Conservation (phyloP, 2,113 vertebrate genomes). For the Aix galericulata region DNA sequence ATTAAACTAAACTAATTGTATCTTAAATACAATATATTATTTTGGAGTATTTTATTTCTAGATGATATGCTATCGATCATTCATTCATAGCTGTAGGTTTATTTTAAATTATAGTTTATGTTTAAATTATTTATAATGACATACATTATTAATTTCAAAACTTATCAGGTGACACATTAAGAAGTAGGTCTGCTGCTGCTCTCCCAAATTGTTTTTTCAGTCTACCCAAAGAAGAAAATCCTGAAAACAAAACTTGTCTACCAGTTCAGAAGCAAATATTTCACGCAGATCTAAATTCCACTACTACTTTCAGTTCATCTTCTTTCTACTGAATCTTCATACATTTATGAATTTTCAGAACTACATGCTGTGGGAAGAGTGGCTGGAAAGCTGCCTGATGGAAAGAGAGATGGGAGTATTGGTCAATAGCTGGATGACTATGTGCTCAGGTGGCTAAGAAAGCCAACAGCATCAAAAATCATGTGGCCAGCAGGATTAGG, state of each 20-base stretch:
- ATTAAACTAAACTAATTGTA: neutral
- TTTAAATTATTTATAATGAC: constrained; percentile 23
- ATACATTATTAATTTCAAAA: constrained; percentile 21
- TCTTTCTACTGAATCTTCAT: neutral
- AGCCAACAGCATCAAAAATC: too few species aligned
- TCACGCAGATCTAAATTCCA: neutral
- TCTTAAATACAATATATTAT: neutral
- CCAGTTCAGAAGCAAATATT: neutral
- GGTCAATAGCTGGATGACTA: too few species aligned
- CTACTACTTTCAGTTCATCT: neutral
- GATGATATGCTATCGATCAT: neutral
- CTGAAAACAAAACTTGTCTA: neutral
- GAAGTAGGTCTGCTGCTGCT: neutral
- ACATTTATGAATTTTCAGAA: too few species aligned
- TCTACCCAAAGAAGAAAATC: neutral
- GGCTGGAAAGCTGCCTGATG: too few species aligned
- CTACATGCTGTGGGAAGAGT: too few species aligned
- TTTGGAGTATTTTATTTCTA: neutral
- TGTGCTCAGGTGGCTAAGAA: too few species aligned
- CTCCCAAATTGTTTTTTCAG: neutral
- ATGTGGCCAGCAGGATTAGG: too few species aligned
- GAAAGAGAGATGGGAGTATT: too few species aligned
- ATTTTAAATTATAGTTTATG: neutral
- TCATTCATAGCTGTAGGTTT: neutral
- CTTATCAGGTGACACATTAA: neutral